phyloP scores from a whole-genome alignment of 2,888 invertebrate genomes.

The Zygaena filipendulae region DNA sequence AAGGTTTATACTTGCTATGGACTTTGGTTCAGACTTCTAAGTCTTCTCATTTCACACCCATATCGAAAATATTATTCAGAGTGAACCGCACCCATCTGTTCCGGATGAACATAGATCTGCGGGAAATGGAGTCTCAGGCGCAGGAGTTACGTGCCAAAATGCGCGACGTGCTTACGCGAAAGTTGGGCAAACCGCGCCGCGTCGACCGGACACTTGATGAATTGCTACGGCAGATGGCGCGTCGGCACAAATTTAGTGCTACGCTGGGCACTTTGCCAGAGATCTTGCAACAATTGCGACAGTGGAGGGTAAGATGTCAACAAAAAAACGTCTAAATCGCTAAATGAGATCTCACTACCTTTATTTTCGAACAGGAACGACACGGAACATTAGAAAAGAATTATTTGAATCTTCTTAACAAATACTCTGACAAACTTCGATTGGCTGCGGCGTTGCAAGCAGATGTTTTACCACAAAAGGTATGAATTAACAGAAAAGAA shows the following conservation, averaged over 20 bases:
- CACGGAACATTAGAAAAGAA: slow-evolving; percentile 40
- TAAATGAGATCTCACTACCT: slow-evolving; percentile 6
- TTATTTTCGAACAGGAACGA: slow-evolving; percentile 45
- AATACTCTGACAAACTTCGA: slow-evolving; percentile 43
- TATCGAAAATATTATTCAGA: no score
- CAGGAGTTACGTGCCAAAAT: slow-evolving; percentile 62
- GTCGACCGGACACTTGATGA: slow-evolving; percentile 53
- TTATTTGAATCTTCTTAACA: slow-evolving; percentile 35
- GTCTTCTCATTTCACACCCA: no score
- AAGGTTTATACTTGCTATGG: no score
- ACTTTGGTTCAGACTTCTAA: no score
- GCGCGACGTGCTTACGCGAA: slow-evolving; percentile 48
- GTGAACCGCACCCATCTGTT: slow-evolving; percentile 74
- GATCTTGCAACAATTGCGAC: slow-evolving; percentile 32
- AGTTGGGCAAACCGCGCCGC: slow-evolving; percentile 44
- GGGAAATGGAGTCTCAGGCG: slow-evolving; percentile 72
- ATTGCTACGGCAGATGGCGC: slow-evolving; percentile 44
- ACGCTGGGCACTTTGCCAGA: slow-evolving; percentile 33
- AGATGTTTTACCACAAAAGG: slow-evolving; percentile 45
- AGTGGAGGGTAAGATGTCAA: slow-evolving; percentile 36
- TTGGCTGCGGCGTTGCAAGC: slow-evolving; percentile 52
- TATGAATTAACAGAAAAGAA: no score
- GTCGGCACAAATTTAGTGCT: slow-evolving; percentile 46
- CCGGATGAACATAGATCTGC: slow-evolving; percentile 76
- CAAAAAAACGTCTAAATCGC: not conserved